Conservation (phyloP, 2,888 invertebrate genomes). For the Trilocha varians region DNA sequence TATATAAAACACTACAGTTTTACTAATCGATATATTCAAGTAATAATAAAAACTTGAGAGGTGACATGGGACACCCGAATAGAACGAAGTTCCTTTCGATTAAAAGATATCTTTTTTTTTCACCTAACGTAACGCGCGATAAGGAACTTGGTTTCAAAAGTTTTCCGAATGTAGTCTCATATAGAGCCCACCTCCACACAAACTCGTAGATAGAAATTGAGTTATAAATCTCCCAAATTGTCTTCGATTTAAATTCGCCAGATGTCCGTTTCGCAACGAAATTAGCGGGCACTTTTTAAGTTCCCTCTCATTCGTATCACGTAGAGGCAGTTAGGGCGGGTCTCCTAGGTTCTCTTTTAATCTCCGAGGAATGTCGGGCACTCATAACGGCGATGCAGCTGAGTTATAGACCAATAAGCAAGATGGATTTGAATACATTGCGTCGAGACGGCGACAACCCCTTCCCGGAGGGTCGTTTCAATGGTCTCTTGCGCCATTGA, state of each 20-base stretch:
- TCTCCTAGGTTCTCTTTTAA: slow-evolving; percentile 44
- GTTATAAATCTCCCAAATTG: slow-evolving; percentile 36
- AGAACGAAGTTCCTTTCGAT: too few species aligned
- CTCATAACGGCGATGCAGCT: slow-evolving; percentile 44
- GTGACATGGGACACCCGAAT: too few species aligned
- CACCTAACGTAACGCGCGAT: too few species aligned
- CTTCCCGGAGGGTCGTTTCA: slow-evolving; percentile 13
- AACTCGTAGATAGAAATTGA: slow-evolving; percentile 24
- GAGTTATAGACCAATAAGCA: slow-evolving; percentile 63
- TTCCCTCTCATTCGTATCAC: slow-evolving; percentile 37
- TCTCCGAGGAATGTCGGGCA: slow-evolving; percentile 53
- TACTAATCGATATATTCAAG: too few species aligned
- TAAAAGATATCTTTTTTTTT: too few species aligned
- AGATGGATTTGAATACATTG: slow-evolving; percentile 48
- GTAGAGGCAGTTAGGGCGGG: slow-evolving; percentile 37
- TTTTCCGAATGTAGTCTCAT: too few species aligned
- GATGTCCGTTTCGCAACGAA: slow-evolving; percentile 33
- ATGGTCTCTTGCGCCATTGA: too few species aligned
- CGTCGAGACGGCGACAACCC: slow-evolving; percentile 40
- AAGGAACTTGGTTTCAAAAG: too few species aligned
- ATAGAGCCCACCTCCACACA: background rate
- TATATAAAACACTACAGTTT: too few species aligned
- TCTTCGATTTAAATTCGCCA: slow-evolving; percentile 37
- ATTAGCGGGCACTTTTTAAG: slow-evolving; percentile 48
- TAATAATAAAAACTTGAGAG: too few species aligned